phyloP scores from a whole-genome alignment of 2,797 vertebrate species.

The Saguinus oedipus region DNA sequence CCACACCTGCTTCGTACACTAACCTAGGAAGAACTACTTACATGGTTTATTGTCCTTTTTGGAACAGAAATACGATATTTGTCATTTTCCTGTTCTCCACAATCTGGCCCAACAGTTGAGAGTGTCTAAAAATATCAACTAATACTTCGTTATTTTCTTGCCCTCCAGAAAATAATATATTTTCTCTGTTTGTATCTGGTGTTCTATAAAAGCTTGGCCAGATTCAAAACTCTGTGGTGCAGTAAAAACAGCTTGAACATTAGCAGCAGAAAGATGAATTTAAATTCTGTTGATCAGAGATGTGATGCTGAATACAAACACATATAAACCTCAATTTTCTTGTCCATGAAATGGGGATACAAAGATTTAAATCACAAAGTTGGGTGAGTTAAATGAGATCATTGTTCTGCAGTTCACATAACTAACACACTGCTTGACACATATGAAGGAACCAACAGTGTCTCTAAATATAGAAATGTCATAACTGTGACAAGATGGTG shows the following conservation, averaged over 20 bases:
- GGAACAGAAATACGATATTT: constrained; percentile 73
- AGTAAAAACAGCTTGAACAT: constrained; percentile 36
- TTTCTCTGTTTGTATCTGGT: constrained; percentile 61
- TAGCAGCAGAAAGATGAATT: constrained; percentile 27
- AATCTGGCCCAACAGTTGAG: constrained; percentile 79
- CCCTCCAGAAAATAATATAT: constrained; percentile 44
- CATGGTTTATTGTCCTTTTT: constrained; percentile 71
- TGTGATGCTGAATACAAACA: neutral
- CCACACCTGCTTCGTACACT: constrained; percentile 79
- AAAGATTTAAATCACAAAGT: neutral
- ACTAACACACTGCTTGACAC: neutral
- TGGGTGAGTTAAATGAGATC: neutral
- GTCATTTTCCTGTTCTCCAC: constrained; percentile 77
- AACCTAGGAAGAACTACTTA: constrained; percentile 74
- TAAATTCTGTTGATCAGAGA: neutral
- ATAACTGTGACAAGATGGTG: neutral
- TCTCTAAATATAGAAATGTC: neutral
- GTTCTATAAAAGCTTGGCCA: constrained; percentile 48
- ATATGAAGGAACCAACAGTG: neutral
- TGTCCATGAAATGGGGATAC: neutral
- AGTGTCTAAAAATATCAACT: constrained; percentile 79
- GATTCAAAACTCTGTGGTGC: constrained; percentile 28
- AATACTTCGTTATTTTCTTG: constrained; percentile 77
- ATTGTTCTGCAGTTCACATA: neutral
- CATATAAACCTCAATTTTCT: neutral